Base-by-base conservation (phyloP, 2,888 invertebrate species). In the Anarsia innoxiella region DNA sequence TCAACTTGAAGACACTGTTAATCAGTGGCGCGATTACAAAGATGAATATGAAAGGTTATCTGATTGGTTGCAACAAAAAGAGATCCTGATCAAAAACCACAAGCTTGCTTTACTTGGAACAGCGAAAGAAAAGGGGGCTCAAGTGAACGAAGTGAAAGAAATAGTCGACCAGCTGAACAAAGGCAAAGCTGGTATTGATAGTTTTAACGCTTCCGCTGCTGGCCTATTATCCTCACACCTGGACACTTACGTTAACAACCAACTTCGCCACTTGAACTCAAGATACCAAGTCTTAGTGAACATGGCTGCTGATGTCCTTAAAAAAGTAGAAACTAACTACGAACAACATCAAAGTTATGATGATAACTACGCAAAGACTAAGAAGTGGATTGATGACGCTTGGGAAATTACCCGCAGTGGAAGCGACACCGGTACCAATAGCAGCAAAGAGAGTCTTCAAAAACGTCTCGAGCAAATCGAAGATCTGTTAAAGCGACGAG, bases 11-110 rank as follows among this genome's bases (percentile, higher is more conserved):
- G 88, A 89, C 2, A 94, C 92, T 2, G 89, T 95, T 41, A 87
- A 88, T 36, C 93, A 95, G 59, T 94, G 95, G 93, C 88, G 94
- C 37, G 93, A 95, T 43, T 96, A 94, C 76, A 96, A 96, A 71
- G 96, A 96, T 60, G 96, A 96, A 71, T 95, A 94, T 60, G 96
- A 96, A 66, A 88, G 94, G 42, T 77, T 96, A 10, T 94, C 94
- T 34, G 96, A 96, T 67, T 96, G 96, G 96, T 72, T 96, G 16
- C 96, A 96, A 59, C 95, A 96, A 68, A 94, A 94, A 58, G 95
- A 96, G 56, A 94, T 95, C 54, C 87, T 95, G 5, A 92, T 95
- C 8, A 96, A 96, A 66, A 94, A 94, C 39, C 94, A 96, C 56
- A 96, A 96, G 71, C 89, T 94, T 13, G 92, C 93, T 12, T 78